Percentiles rank a stretch among this genome's conserved stretches.
These are phyloP conservation scores for Gallinago solitaria DNA, from an alignment of 2,797 vertebrate species.

Conservation along the genomic window DNA sequence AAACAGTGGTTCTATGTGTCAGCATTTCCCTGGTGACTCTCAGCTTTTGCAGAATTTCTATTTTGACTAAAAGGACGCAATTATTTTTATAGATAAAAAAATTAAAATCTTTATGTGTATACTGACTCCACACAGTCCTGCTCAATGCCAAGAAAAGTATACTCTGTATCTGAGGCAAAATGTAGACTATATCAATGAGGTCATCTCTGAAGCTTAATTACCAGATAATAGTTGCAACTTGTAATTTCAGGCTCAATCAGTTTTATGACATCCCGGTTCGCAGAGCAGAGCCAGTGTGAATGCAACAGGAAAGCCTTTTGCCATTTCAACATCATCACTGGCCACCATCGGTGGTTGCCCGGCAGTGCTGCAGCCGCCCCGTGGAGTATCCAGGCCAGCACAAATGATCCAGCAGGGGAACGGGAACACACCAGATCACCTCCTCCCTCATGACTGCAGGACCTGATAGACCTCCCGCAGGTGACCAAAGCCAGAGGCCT, in stretches of 20 bases:
- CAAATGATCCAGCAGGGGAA: not conserved
- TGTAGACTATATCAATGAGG: not conserved
- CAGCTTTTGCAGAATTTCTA: not conserved
- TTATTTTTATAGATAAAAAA: not conserved
- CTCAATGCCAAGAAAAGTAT: not conserved
- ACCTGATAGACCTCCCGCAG: not conserved
- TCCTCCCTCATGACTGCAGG: not conserved
- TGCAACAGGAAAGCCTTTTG: not conserved
- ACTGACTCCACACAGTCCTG: not conserved
- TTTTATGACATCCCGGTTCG: not conserved
- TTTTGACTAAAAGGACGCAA: constrained; percentile 7
- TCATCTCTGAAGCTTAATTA: not conserved
- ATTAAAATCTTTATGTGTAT: not conserved
- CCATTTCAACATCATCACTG: not conserved
- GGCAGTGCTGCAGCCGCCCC: not conserved
- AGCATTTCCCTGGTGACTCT: not conserved
- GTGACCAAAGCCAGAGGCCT: not conserved
- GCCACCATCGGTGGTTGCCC: not conserved
- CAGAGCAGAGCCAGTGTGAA: not conserved
- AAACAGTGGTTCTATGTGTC: not conserved
- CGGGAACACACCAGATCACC: not conserved
- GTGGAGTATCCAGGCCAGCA: not conserved
- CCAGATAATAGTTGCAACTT: not conserved
- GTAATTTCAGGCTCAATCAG: constrained; percentile 3
- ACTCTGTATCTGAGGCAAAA: not conserved